Evolutionary conservation across 2,797 vertebrate genomes (phyloP).

Genomic region (Pseudochirops corinnae): DNA sequence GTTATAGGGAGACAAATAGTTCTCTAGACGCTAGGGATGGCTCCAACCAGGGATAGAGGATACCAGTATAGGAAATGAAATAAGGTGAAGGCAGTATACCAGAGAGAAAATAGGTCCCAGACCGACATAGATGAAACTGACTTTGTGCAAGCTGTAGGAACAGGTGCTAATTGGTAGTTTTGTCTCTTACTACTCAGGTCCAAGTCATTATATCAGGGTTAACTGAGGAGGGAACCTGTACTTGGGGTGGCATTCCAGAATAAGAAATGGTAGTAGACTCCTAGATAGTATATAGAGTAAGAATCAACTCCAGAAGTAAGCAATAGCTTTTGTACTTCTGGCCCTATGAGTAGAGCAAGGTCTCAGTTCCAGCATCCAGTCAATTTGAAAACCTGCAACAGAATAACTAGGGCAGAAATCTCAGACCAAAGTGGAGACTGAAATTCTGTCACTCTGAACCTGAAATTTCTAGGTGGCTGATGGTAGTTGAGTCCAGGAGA

Average conservation of each 20-base stretch:
- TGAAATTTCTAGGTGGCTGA: background rate
- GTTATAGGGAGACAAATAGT: background rate
- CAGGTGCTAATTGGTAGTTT: background rate
- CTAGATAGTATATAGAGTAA: background rate
- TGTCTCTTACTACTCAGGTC: background rate
- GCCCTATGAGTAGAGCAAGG: background rate
- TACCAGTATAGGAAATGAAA: background rate
- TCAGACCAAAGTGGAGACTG: background rate
- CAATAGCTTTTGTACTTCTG: background rate
- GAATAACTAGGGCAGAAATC: background rate
- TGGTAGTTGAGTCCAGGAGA: background rate
- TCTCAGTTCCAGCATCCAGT: background rate
- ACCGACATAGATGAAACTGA: background rate
- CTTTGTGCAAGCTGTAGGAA: background rate
- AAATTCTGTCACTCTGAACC: background rate
- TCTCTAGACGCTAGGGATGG: background rate
- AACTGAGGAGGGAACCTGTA: background rate
- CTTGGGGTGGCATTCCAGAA: background rate
- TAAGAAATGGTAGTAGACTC: background rate
- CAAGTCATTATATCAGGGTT: background rate
- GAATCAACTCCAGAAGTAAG: background rate
- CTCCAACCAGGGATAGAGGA: background rate
- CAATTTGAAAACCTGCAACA: background rate
- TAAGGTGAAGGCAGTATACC: background rate
- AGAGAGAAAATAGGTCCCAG: background rate